These are phyloP conservation scores for Euspilapteryx auroguttella DNA, from an alignment of 2,888 invertebrate genomes.

Conservation along the genomic window DNA sequence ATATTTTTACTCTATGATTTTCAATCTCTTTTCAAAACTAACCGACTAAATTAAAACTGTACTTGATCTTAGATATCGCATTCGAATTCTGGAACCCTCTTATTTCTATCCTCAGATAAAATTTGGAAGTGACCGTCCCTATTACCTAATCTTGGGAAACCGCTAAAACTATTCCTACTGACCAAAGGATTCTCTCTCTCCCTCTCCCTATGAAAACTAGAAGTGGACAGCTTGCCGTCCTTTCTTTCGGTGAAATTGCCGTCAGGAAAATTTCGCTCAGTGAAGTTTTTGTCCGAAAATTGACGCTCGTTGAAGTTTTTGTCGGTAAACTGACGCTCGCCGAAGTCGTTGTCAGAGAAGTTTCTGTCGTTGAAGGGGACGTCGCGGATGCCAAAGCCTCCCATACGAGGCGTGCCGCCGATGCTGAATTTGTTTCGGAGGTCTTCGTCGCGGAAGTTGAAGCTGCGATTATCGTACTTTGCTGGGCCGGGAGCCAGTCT, in stretches of 20 bases:
- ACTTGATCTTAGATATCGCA: constrained; percentile 54
- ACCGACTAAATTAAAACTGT: background rate
- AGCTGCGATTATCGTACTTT: constrained; percentile 42
- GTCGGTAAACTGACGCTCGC: constrained; percentile 35
- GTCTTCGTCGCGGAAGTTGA: constrained; percentile 46
- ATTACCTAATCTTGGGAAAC: constrained; percentile 41
- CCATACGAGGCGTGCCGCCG: constrained; percentile 47
- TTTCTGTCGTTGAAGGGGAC: constrained; percentile 41
- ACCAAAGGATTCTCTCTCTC: constrained; percentile 36
- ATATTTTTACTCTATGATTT: too few relatives aligned
- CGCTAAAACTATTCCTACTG: constrained; percentile 53
- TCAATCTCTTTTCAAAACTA: too few relatives aligned
- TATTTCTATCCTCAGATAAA: constrained; percentile 48
- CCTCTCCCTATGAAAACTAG: constrained; percentile 43
- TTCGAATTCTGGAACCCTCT: constrained; percentile 66
- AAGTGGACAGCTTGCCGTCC: constrained; percentile 47
- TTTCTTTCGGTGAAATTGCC: constrained; percentile 30
- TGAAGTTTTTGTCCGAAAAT: constrained; percentile 5
- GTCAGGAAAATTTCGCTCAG: constrained; percentile 15
- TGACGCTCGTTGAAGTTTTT: constrained; percentile 31
- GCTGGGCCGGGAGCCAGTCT: constrained; percentile 33
- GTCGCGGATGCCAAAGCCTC: constrained; percentile 52
- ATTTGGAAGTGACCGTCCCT: constrained; percentile 44
- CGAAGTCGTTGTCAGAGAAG: constrained; percentile 44
- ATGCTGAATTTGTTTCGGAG: constrained; percentile 43